A percentile compares a stretch with the other conserved stretches of the same genome.
Conservation (phyloP, 2,888 invertebrate species). For the Cryptosula pallasiana region DNA sequence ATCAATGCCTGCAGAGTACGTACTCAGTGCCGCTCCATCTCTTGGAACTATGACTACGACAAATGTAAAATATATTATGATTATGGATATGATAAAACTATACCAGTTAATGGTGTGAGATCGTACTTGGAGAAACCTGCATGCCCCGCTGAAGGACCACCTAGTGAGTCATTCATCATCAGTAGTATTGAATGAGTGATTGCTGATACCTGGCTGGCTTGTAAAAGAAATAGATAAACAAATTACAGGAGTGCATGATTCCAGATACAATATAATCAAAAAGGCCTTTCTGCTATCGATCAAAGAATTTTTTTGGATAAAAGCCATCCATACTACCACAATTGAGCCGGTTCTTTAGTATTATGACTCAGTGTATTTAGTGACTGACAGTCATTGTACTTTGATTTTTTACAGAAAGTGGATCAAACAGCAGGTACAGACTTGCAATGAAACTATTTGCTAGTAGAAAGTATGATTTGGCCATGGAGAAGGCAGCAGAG, state of each 20-base stretch:
- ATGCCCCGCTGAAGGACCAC: not conserved
- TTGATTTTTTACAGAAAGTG: not conserved
- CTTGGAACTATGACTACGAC: conserved; percentile 1
- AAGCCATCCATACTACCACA: no score
- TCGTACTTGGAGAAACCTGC: not conserved
- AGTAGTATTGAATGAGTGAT: no score
- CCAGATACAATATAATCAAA: no score
- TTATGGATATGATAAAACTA: not conserved
- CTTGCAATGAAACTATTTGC: not conserved
- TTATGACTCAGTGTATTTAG: no score
- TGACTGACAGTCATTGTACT: no score
- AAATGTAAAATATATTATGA: not conserved
- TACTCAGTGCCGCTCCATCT: not conserved
- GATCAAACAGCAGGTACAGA: not conserved
- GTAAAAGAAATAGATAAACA: no score
- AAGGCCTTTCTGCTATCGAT: no score
- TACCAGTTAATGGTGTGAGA: not conserved
- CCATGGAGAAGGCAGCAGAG: not conserved
- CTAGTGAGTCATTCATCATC: not conserved
- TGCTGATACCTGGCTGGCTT: no score
- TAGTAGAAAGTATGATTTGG: not conserved
- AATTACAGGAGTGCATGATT: no score
- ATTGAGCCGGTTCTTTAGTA: no score
- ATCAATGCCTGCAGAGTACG: conserved; percentile 13
- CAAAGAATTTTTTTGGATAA: no score